Conservation (phyloP, 2,888 invertebrate species). For the Gisinianus flammeolus region DNA sequence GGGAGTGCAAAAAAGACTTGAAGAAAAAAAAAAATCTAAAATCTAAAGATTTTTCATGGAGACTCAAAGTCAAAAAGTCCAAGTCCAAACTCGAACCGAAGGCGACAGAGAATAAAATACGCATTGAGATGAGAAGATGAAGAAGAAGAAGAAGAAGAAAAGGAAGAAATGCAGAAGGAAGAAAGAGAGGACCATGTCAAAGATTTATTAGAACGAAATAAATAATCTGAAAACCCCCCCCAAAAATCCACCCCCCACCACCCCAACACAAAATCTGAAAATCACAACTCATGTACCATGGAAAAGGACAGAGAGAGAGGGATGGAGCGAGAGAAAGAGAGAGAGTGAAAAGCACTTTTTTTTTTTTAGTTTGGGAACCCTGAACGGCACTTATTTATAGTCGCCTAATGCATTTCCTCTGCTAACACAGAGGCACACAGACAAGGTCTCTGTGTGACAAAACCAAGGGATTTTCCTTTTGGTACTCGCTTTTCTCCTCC, state of each 20-base stretch:
- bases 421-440: neutral
- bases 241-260: no score
- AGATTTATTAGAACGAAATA: conserved; percentile 17
- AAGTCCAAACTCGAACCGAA: no score
- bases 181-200: neutral
- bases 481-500: neutral
- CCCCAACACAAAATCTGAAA: neutral
- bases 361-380: no score
- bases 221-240: no score
- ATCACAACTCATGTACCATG: neutral
- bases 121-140: neutral
- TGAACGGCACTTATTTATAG: conserved; percentile 12
- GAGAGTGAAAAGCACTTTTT: neutral
- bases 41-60: no score
- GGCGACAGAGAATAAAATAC: neutral
- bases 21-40: no score
- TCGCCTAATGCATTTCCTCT: conserved; percentile 17
- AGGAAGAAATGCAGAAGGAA: neutral
- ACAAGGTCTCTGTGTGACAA: neutral
- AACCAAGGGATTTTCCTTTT: neutral
- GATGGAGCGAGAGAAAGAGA: neutral
- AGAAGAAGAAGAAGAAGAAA: neutral
- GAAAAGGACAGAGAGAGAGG: neutral
- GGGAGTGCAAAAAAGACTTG: no score
- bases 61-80: no score